phyloP scores from a whole-genome alignment of 2,113 vertebrate genomes.

The Rhegmatorhina hoffmannsi region DNA sequence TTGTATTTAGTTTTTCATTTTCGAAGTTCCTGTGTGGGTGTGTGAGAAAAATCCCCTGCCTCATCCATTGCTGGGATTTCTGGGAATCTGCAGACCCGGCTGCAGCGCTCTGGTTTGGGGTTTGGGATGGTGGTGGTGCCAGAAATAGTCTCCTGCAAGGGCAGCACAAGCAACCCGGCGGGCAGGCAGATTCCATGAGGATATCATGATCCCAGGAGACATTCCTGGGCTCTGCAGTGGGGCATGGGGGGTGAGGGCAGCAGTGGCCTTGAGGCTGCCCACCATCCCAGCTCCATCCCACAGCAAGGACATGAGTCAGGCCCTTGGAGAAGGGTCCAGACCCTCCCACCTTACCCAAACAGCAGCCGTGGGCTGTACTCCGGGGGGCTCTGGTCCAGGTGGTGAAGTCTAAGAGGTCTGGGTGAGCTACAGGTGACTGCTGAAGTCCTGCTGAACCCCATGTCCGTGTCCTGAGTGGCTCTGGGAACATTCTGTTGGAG shows the following conservation, averaged over 20 bases:
- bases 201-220: constrained; percentile 7
- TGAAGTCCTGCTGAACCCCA: background rate
- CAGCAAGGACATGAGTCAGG: background rate
- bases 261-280: background rate
- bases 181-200: background rate
- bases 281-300: background rate
- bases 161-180: fast-evolving
- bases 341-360: background rate
- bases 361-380: background rate
- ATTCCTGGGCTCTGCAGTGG: background rate
- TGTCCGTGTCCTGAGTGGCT: background rate
- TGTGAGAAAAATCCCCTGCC: constrained; percentile 1
- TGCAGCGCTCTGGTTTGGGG: background rate
- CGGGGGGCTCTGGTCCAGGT: background rate
- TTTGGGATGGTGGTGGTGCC: background rate
- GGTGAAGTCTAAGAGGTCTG: background rate
- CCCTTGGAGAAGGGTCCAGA: fast-evolving
- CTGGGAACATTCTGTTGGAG: background rate
- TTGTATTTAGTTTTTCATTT: background rate
- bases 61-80: constrained; percentile 19
- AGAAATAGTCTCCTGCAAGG: constrained; percentile 32
- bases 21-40: background rate
- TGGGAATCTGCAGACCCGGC: background rate
- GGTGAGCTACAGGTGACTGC: background rate
- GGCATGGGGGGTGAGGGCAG: fast-evolving